A percentile compares a stretch with the other conserved stretches of the same genome.
These are phyloP conservation scores for Brachymystax lenok DNA, from an alignment of 2,797 vertebrate genomes.

Conservation along the genomic window DNA sequence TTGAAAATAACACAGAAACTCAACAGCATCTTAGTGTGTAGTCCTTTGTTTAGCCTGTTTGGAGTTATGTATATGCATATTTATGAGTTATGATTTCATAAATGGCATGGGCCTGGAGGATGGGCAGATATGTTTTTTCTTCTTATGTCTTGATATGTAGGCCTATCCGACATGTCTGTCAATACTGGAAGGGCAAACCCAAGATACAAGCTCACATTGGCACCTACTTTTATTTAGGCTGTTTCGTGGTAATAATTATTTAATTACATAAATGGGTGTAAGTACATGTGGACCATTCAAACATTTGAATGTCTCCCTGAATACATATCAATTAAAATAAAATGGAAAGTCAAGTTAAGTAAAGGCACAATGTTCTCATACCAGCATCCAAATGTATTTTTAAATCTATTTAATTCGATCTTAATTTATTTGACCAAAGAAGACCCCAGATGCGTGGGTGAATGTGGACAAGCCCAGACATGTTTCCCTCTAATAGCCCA, in stretches of 20 bases:
- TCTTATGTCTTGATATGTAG: slow-evolving; percentile 28
- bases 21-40: slow-evolving; percentile 38
- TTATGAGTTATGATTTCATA: slow-evolving; percentile 30
- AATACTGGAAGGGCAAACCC: too few relatives aligned
- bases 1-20: slow-evolving; percentile 65
- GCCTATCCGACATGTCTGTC: background rate
- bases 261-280: background rate
- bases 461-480: slow-evolving; percentile 70
- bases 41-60: slow-evolving; percentile 53
- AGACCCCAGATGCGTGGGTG: slow-evolving; percentile 63
- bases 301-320: background rate
- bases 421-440: slow-evolving; percentile 63
- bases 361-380: slow-evolving; percentile 31
- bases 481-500: slow-evolving; percentile 73
- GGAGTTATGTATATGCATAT: slow-evolving; percentile 45
- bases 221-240: background rate
- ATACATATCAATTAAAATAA: background rate
- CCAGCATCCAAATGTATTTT: slow-evolving; percentile 19
- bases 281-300: background rate
- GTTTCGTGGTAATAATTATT: background rate
- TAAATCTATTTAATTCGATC: slow-evolving; percentile 58
- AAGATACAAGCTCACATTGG: background rate
- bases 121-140: slow-evolving; percentile 31
- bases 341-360: background rate
- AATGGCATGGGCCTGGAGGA: slow-evolving; percentile 42